Conservation (phyloP, 1,140 invertebrate species). For the Euwallacea similis region DNA sequence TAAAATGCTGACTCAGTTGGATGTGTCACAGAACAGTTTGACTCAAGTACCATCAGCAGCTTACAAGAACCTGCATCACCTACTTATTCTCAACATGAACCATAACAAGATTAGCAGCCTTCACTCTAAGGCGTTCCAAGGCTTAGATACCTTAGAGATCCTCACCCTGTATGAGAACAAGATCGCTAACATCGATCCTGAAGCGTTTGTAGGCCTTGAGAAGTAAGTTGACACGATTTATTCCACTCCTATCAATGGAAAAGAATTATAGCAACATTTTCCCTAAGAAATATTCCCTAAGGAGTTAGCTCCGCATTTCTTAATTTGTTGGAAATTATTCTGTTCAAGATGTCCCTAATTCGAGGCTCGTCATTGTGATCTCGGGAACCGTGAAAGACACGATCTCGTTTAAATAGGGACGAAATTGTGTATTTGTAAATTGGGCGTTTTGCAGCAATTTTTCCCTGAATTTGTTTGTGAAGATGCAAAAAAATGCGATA, state of each 20-base stretch:
- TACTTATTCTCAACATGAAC: conserved; percentile 86
- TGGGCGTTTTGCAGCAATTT: too few relatives aligned
- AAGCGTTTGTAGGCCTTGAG: conserved; percentile 81
- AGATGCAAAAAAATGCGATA: too few relatives aligned
- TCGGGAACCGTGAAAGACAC: too few relatives aligned
- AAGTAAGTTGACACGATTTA: conserved; percentile 65
- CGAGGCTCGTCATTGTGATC: too few relatives aligned
- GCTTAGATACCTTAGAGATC: conserved; percentile 81
- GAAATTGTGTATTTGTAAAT: too few relatives aligned
- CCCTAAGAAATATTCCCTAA: neutral
- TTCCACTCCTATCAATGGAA: neutral
- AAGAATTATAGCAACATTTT: neutral
- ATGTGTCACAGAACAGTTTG: conserved; percentile 79
- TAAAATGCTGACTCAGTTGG: conserved; percentile 78
- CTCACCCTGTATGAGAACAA: conserved; percentile 87
- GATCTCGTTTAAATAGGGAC: too few relatives aligned
- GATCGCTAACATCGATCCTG: conserved; percentile 73
- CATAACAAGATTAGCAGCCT: conserved; percentile 81
- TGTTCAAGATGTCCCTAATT: too few relatives aligned
- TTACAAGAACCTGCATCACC: conserved; percentile 74
- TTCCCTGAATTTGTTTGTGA: too few relatives aligned
- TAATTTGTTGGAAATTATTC: neutral
- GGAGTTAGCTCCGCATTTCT: neutral
- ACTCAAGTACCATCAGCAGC: conserved; percentile 76
- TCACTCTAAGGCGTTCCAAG: conserved; percentile 77